phyloP scores from a whole-genome alignment of 1,140 invertebrate genomes.

The Wasmannia auropunctata region DNA sequence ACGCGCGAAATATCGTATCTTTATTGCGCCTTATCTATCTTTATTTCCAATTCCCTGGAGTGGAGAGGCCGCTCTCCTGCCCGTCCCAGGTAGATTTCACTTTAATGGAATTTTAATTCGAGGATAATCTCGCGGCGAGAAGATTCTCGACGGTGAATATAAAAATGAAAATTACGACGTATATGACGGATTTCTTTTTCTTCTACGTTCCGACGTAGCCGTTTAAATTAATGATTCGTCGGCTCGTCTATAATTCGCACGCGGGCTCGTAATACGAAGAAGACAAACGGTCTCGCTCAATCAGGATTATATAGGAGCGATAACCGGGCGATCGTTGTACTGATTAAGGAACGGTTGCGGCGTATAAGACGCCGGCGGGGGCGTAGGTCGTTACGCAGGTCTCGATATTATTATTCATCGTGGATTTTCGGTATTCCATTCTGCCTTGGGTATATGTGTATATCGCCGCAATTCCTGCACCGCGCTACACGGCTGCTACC shows the following conservation, averaged over 20 bases:
- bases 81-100: neutral
- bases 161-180: neutral
- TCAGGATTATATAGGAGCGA: slow-evolving; percentile 28
- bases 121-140: neutral
- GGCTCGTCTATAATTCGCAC: neutral
- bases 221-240: neutral
- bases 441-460: no score
- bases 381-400: neutral
- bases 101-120: slow-evolving; percentile 34
- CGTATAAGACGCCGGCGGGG: neutral
- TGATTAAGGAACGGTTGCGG: neutral
- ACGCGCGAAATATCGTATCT: neutral
- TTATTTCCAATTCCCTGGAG: slow-evolving; percentile 3
- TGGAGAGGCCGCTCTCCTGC: no score
- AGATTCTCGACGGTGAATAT: neutral
- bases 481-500: neutral
- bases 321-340: neutral
- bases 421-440: slow-evolving; percentile 3
- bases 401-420: slow-evolving; percentile 14
- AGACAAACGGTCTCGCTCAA: neutral
- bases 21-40: slow-evolving; percentile 15
- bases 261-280: neutral
- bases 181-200: neutral
- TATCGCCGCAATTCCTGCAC: neutral
- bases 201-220: neutral